phyloP scores from a whole-genome alignment of 2,888 invertebrate species.

The Trissolcus japonicus region DNA sequence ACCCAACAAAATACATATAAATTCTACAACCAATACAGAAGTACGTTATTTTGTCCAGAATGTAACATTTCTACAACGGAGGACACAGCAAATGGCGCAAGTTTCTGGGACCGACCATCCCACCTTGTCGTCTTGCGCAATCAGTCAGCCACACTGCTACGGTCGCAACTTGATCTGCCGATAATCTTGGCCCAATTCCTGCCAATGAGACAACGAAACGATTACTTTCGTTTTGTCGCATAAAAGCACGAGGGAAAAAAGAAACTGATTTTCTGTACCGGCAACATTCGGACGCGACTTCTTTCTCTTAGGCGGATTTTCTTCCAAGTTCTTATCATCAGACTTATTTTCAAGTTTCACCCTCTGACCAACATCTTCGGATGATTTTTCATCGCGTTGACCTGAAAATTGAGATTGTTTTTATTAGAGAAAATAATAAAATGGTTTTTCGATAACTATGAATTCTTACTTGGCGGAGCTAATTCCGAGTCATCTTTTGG shows the following conservation, averaged over 20 bases:
- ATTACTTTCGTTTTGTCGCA: neutral
- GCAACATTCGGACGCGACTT: slow-evolving; percentile 30
- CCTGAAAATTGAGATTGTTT: too few relatives aligned
- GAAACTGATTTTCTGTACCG: slow-evolving; percentile 10
- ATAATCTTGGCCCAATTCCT: slow-evolving; percentile 72
- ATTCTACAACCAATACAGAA: too few relatives aligned
- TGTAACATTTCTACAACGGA: slow-evolving; percentile 78
- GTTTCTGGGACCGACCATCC: slow-evolving; percentile 84
- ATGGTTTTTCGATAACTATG: too few relatives aligned
- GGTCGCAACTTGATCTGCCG: slow-evolving; percentile 67
- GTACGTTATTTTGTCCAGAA: neutral
- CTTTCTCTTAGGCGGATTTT: too few relatives aligned
- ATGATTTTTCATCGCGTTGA: neutral
- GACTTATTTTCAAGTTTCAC: too few relatives aligned
- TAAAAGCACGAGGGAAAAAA: too few relatives aligned
- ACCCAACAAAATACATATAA: too few relatives aligned
- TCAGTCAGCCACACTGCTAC: slow-evolving; percentile 73
- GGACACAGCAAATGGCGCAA: slow-evolving; percentile 84
- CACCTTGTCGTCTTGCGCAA: slow-evolving; percentile 79
- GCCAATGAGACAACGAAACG: neutral
- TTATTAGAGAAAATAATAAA: too few relatives aligned
- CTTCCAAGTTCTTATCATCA: neutral
- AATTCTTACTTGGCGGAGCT: slow-evolving; percentile 60
- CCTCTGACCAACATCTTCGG: too few relatives aligned
- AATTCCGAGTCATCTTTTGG: slow-evolving; percentile 63